Base-by-base conservation (phyloP, 2,797 vertebrate genomes). In the Myripristis murdjan region DNA sequence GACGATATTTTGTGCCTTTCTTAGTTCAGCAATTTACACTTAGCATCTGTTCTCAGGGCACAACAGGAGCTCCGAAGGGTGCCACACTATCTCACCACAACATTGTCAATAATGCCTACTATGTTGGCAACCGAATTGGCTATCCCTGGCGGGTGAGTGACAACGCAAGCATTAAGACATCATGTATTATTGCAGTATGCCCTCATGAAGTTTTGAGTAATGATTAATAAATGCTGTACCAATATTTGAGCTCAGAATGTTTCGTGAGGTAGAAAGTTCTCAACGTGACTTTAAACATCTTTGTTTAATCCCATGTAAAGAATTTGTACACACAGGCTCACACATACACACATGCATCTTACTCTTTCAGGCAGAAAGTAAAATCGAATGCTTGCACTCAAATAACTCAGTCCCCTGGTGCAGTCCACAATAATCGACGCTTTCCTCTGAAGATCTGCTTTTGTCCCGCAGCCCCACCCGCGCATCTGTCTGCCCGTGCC, bases 31-130 rank as follows among this genome's bases (percentile, higher is more conserved):
- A 1, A 65, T 35, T 48, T 24, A 44, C 39, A 35, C 23, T 4
- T 48, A 4, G 11, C 55, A 0, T 71, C 5, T 72, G 48, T 75
- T 15, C 2, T 4, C 79, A 99, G 98, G 98, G 98, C 10, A 99
- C 98, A 0, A 99, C 98, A 0, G 98, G 98, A 14, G 79, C 31
- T 22, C 97, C 98, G n/a, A 99, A 99, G 92, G 98, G 96, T 47
- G 97, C 96, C 72, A 95, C 95, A 0, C 93, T 99, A n/a, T 95
- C 96, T 12, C 98, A 99, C 80, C 91, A 95, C 91, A 99, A 99
- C 89, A 93, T 99, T 12, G 71, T 99, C 83, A 99, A 99, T 91
- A 97, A 99, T 2, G 82, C 95, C 63, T 82, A 81, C 57, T 76
- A 95, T 6, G 14, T 95, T 0, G 98, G 97, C 0, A 5, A 16